These are phyloP conservation scores for Pseudomyrmex dendroicus DNA, from an alignment of 1,140 invertebrate species.

Conservation along the genomic window DNA sequence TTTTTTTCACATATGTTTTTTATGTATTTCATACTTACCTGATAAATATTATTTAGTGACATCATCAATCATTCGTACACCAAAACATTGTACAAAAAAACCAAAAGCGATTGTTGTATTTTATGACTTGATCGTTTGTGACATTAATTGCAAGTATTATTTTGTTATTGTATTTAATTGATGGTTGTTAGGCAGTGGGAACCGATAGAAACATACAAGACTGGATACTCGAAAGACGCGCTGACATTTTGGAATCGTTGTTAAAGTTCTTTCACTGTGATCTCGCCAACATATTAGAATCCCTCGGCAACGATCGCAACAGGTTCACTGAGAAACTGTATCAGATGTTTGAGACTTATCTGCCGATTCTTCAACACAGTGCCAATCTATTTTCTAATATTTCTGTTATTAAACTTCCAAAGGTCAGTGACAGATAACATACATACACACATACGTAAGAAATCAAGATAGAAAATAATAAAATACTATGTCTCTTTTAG, in stretches of 20 bases:
- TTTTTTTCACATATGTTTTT: not conserved
- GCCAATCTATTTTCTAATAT: slow-evolving; percentile 92
- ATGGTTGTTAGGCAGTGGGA: slow-evolving; percentile 88
- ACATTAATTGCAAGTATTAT: slow-evolving; percentile 42
- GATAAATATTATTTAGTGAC: slow-evolving; percentile 35
- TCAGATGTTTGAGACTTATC: slow-evolving; percentile 93
- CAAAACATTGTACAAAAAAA: slow-evolving; percentile 17
- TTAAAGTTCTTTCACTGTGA: slow-evolving; percentile 92
- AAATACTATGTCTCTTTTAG: slow-evolving; percentile 82
- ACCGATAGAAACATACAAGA: slow-evolving; percentile 94
- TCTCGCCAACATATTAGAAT: slow-evolving; percentile 88
- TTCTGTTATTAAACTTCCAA: slow-evolving; percentile 91
- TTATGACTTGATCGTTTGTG: not conserved
- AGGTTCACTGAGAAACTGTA: slow-evolving; percentile 91
- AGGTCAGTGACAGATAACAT: slow-evolving; percentile 85
- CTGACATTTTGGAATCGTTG: slow-evolving; percentile 89
- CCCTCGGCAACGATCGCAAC: slow-evolving; percentile 87
- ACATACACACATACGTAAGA: too few species aligned
- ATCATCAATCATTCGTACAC: slow-evolving; percentile 15
- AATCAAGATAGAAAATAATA: too few species aligned
- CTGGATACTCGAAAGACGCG: slow-evolving; percentile 91
- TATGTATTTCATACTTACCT: not conserved
- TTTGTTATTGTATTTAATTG: slow-evolving; percentile 47
- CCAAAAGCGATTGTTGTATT: not conserved
- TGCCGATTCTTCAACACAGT: slow-evolving; percentile 91